A percentile compares a stretch with the other conserved stretches of the same genome.
Conservation (phyloP, 23 tunicate species). For the Styela clava region DNA sequence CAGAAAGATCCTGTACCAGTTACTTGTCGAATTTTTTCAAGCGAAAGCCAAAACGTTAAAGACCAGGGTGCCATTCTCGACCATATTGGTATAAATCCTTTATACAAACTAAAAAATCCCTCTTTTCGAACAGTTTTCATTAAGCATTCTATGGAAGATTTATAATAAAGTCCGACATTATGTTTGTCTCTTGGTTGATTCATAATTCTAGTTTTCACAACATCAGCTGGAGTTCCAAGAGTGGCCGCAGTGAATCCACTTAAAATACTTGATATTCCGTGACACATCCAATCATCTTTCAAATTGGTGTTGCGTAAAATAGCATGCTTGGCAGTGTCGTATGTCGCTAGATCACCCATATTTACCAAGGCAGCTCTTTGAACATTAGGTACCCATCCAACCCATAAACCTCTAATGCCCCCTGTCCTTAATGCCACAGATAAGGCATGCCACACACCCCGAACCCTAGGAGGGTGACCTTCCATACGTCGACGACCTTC, state of each 20-base stretch:
- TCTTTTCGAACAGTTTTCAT: constrained; percentile 68
- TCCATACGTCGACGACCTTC: constrained; percentile 69
- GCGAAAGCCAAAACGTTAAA: constrained; percentile 79
- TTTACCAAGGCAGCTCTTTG: constrained; percentile 96
- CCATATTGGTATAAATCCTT: constrained; percentile 96
- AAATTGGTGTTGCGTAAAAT: constrained; percentile 37
- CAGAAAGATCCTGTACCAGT: constrained; percentile 50
- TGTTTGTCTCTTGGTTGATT: constrained; percentile 79
- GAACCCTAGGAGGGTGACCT: constrained; percentile 70
- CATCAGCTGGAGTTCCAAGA: constrained; percentile 97
- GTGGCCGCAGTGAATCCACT: constrained; percentile 89
- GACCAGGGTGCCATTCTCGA: constrained; percentile 98
- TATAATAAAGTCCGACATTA: constrained; percentile 77
- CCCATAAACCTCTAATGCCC: constrained; percentile 75
- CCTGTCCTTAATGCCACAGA: constrained; percentile 37
- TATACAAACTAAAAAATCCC: constrained; percentile 87
- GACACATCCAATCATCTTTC: constrained; percentile 60
- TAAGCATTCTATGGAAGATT: constrained; percentile 74
- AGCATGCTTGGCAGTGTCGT: constrained; percentile 70
- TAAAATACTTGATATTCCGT: constrained; percentile 51
- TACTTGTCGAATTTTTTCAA: constrained; percentile 67
- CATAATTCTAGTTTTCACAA: constrained; percentile 95
- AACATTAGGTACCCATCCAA: constrained; percentile 93
- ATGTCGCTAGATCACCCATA: constrained; percentile 92
- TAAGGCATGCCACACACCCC: constrained; percentile 46